Percentiles rank a stretch among this genome's conserved stretches.
Evolutionary conservation across 2,113 vertebrate genomes (phyloP).

Genomic region (Pseudorectes ferrugineus): DNA sequence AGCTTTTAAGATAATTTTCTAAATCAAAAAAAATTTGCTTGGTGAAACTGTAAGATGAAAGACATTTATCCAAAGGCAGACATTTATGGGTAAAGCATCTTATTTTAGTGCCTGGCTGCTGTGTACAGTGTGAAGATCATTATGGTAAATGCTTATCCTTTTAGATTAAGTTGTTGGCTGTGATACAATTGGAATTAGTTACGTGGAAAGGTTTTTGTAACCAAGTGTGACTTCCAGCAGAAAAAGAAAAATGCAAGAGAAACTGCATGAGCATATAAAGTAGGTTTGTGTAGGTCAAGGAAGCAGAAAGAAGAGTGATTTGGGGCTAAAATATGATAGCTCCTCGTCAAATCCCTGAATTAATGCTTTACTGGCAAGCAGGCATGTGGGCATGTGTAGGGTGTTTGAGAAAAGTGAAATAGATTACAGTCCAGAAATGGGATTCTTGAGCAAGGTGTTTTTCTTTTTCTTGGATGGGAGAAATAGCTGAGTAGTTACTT

Average conservation of each 20-base stretch:
- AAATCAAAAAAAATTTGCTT: background rate
- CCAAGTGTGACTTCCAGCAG: background rate
- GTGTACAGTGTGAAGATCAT: background rate
- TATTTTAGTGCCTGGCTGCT: background rate
- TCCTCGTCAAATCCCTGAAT: background rate
- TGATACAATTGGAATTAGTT: background rate
- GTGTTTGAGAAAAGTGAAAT: background rate
- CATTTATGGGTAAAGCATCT: background rate
- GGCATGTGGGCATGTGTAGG: background rate
- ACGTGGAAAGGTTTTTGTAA: background rate
- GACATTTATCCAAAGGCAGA: background rate
- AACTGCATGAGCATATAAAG: background rate
- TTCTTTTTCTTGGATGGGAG: conserved; percentile 22
- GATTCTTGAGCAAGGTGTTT: conserved; percentile 17
- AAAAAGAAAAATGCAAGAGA: background rate
- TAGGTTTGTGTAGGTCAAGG: background rate
- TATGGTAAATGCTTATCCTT: background rate
- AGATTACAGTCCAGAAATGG: background rate
- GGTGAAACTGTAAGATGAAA: background rate
- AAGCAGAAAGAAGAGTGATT: background rate
- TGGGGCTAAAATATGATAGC: background rate
- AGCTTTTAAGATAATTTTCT: background rate
- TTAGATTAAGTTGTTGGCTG: background rate
- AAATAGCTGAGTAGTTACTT: conserved; percentile 18
- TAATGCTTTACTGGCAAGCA: background rate